Percentiles rank a stretch among this genome's conserved stretches.
Evolutionary conservation across 2,113 vertebrate species (phyloP).

Genomic region (Megaceryle maxima): DNA sequence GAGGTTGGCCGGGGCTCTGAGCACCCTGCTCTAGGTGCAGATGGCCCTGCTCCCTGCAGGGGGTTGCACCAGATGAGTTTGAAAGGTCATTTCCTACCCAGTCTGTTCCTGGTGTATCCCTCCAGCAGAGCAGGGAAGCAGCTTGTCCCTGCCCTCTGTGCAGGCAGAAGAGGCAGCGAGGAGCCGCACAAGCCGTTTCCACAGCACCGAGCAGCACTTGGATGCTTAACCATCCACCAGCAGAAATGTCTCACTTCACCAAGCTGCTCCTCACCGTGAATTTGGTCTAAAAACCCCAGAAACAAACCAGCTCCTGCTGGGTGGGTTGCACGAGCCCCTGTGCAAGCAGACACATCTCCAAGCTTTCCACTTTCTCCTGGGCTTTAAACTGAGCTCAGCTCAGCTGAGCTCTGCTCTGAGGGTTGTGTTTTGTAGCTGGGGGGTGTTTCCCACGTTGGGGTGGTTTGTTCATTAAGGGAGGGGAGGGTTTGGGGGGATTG

Average conservation of each 20-base stretch:
- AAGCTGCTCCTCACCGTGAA: neutral
- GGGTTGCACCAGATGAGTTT: neutral
- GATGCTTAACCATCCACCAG: neutral
- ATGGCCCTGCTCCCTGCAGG: no score
- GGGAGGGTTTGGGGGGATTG: no score
- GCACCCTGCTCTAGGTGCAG: no score
- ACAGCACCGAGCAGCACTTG: neutral
- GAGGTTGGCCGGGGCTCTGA: no score
- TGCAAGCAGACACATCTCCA: rapidly evolving
- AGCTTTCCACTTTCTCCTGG: rapidly evolving
- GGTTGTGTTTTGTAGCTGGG: no score
- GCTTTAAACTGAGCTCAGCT: neutral
- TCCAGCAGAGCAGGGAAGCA: neutral
- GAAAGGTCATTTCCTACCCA: neutral
- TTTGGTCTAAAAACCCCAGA: neutral
- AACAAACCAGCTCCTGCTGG: neutral
- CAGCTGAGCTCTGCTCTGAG: neutral
- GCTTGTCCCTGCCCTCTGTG: neutral
- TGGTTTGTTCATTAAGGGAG: neutral
- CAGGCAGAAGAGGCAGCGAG: rapidly evolving
- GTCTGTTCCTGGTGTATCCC: neutral
- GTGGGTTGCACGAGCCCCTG: no score
- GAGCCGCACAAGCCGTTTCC: neutral
- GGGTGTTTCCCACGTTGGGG: neutral
- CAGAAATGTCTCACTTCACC: neutral